Conservation (phyloP, 2,113 vertebrate species). For the Microtus pennsylvanicus region DNA sequence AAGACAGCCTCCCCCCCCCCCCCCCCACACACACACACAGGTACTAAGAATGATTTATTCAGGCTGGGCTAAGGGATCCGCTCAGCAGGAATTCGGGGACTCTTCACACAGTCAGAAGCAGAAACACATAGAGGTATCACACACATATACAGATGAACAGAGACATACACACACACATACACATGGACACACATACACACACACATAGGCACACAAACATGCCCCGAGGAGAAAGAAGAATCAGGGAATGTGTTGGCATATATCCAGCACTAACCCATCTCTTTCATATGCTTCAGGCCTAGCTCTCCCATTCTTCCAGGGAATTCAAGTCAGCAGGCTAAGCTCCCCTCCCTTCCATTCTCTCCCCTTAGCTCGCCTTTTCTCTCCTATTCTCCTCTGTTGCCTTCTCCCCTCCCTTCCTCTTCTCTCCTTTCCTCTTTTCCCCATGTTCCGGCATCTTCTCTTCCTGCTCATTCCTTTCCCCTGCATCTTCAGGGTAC, state of each 20-base stretch:
- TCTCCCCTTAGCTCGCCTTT: fast-evolving
- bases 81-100: neutral
- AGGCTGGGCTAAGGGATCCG: neutral
- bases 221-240: too few relatives aligned
- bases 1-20: neutral
- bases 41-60: neutral
- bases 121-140: too few relatives aligned
- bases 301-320: neutral
- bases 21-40: neutral
- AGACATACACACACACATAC: neutral
- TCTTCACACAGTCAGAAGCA: fast-evolving
- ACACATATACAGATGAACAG: fast-evolving
- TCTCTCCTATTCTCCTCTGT: fast-evolving
- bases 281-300: neutral
- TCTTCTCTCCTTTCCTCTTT: too few relatives aligned
- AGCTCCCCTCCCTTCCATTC: fast-evolving
- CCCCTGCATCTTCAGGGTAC: fast-evolving
- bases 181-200: neutral
- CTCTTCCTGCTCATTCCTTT: too few relatives aligned
- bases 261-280: fast-evolving
- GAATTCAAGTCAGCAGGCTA: neutral
- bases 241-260: fast-evolving
- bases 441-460: fast-evolving
- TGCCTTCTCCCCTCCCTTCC: too few relatives aligned
- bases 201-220: fast-evolving